A percentile compares a stretch with the other conserved stretches of the same genome.
phyloP scores from a whole-genome alignment of 2,888 invertebrate genomes.

The Argyresthia albistria region DNA sequence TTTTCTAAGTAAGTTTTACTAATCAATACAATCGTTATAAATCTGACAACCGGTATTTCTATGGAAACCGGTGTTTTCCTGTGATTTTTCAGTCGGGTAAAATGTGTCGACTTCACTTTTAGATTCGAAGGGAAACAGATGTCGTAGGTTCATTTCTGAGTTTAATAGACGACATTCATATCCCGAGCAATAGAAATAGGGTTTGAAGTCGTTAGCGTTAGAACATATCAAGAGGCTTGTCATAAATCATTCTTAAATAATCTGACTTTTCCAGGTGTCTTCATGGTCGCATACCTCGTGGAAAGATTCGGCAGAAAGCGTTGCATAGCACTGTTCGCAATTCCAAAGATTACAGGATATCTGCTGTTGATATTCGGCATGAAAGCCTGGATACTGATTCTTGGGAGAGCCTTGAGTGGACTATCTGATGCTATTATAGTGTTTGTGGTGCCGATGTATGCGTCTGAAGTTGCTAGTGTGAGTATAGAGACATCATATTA shows the following conservation, averaged over 20 bases:
- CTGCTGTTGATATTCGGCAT: slow-evolving; percentile 17
- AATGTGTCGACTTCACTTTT: no score
- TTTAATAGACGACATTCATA: neutral
- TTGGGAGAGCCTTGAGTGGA: slow-evolving; percentile 16
- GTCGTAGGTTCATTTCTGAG: no score
- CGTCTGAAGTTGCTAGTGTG: slow-evolving; percentile 25
- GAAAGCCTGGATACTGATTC: slow-evolving; percentile 22
- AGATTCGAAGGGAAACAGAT: neutral
- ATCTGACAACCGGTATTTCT: no score
- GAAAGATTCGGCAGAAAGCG: slow-evolving; percentile 17
- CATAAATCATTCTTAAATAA: neutral
- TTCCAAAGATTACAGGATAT: slow-evolving; percentile 17
- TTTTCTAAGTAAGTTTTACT: neutral
- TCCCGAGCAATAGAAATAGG: neutral
- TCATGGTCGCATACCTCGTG: slow-evolving; percentile 3
- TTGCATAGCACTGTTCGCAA: slow-evolving; percentile 9
- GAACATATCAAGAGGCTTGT: no score
- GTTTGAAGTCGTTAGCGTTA: neutral
- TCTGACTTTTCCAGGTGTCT: neutral
- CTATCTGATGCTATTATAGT: slow-evolving; percentile 13
- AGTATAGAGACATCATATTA: neutral
- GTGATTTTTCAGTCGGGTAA: no score
- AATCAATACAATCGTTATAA: neutral
- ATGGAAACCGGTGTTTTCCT: no score
- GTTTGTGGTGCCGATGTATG: slow-evolving; percentile 19